Evolutionary conservation across 2,113 vertebrate genomes (phyloP), one percentile per base, ranked within the genome.

Genomic region (Uria aalge): DNA sequence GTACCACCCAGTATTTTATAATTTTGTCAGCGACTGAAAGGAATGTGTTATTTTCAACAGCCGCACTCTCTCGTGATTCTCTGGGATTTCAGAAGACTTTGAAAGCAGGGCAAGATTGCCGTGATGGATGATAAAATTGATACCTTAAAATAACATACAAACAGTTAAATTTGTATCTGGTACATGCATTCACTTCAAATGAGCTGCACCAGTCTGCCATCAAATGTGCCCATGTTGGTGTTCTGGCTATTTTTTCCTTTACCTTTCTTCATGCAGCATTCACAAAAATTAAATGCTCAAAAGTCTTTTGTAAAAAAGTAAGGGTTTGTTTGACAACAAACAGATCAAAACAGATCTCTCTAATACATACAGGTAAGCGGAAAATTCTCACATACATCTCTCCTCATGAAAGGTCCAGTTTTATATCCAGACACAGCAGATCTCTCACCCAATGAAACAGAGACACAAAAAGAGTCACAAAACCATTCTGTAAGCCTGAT

Each of bases 11-110:
- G 23, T 71, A 32, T 8, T 8, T 50, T 68, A 50, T 34, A 1
- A 63, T 52, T 85, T 85, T 90, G 29, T 79, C 29, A 36, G 15
- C 41, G 10, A 48, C n/a, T 48, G 64, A 53, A 52, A 76, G 18
- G 32, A 43, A 14, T 12, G 7, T 38, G 19, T 11, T 71, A 26
- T 55, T 94, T 82, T 78, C 72, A 87, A 67, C 10, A 67, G 71
- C 56, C 1, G 2, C 0, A 1, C 13, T 52, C 5, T 40, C 24
- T 69, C 3, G 1, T 56, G 27, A 87, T 53, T 73, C 14, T 78
- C 34, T 36, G 48, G 18, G 11, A 72, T 59, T 82, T 77, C 52
- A 77, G 40, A 71, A 59, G 43, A 66, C 30, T 52, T 69, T 41
- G 56, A 76, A 57, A 85, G 56, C 38, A 81, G 30, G 29, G 34